Conservation (phyloP, 2,113 vertebrate species). For the Sphaerodactylus townsendi region DNA sequence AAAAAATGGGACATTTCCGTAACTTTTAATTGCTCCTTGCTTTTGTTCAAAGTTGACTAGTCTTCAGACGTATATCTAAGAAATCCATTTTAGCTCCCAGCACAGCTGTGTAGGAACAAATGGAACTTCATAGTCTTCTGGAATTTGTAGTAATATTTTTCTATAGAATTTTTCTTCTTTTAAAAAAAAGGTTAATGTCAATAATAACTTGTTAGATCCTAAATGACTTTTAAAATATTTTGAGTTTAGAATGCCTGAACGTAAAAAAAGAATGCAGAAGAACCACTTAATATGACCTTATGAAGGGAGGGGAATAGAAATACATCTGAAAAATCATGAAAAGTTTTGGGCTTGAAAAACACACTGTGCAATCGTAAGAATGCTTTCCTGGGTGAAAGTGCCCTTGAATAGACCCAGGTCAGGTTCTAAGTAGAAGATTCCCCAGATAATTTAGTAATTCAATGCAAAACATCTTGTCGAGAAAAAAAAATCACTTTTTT, state of each 20-base stretch:
- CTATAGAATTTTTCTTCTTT: background rate
- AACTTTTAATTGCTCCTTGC: background rate
- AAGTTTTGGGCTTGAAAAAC: too few relatives aligned
- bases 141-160: background rate
- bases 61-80: background rate
- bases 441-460: too few relatives aligned
- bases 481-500: conserved; percentile 16
- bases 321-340: conserved; percentile 3
- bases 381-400: too few relatives aligned
- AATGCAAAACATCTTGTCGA: too few relatives aligned
- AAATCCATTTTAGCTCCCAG: background rate
- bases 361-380: too few relatives aligned
- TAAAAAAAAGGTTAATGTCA: conserved; percentile 6
- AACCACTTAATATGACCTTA: conserved; percentile 51
- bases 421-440: too few relatives aligned
- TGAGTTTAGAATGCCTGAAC: too few relatives aligned
- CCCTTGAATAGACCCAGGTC: too few relatives aligned
- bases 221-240: too few relatives aligned
- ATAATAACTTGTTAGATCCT: conserved; percentile 35
- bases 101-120: background rate
- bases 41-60: background rate
- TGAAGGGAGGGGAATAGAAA: conserved; percentile 38
- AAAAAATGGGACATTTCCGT: background rate
- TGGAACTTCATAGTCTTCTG: background rate
- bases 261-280: conserved; percentile 61